Evolutionary conservation across 2,797 vertebrate species (phyloP).

Genomic region (Diceros bicornis): DNA sequence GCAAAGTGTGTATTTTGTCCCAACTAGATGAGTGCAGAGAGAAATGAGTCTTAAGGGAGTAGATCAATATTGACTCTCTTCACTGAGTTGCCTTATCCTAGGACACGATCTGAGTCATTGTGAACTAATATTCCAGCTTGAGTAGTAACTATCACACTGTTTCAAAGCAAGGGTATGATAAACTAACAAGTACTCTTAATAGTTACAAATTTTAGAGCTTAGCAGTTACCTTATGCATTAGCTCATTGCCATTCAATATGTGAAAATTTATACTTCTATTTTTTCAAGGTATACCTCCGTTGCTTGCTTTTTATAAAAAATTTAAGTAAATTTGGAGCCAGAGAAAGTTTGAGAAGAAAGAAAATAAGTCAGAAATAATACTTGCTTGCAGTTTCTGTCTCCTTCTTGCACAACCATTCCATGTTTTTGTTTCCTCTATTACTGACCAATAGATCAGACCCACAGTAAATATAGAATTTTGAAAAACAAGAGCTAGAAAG

Average conservation of each 20-base stretch:
- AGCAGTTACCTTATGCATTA: not conserved
- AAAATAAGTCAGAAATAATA: not conserved
- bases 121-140: not conserved
- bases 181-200: not conserved
- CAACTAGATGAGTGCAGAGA: not conserved
- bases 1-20: conserved; percentile 41
- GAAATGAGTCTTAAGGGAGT: not conserved
- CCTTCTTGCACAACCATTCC: not conserved
- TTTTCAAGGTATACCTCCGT: not conserved
- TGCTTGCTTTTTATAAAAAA: not conserved
- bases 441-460: not conserved
- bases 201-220: conserved; percentile 11
- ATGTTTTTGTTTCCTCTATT: not conserved
- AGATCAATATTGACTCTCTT: accelerated
- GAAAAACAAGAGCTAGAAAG: not conserved
- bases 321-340: not conserved
- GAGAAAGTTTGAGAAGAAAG: conserved; percentile 7
- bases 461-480: not conserved
- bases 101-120: not conserved
- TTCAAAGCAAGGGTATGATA: not conserved
- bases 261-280: not conserved
- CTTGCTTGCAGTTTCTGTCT: not conserved
- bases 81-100: not conserved
- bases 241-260: not conserved
- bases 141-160: not conserved